phyloP scores from a whole-genome alignment of 2,797 vertebrate species.

The Stomatorhinus walkeri region DNA sequence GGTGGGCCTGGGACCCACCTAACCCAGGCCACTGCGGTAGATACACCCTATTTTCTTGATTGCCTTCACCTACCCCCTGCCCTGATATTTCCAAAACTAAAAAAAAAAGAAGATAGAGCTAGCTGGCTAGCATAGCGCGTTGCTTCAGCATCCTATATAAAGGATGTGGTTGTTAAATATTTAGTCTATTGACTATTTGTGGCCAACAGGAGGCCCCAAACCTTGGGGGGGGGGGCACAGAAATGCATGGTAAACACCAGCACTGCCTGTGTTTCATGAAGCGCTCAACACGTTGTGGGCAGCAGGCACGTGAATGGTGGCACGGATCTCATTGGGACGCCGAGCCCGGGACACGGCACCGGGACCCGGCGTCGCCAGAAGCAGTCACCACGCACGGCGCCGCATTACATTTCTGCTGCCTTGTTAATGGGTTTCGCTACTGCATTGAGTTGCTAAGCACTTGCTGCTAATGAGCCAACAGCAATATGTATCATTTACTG shows the following conservation, averaged over 20 bases:
- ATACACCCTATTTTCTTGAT: neutral
- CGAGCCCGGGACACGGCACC: neutral
- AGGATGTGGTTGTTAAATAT: neutral
- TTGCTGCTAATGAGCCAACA: neutral
- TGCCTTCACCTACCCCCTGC: neutral
- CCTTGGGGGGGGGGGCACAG: neutral
- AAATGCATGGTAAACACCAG: neutral
- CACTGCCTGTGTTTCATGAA: neutral
- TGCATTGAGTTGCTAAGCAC: neutral
- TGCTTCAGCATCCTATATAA: neutral
- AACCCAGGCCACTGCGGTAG: neutral
- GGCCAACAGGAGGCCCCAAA: neutral
- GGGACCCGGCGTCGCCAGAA: neutral
- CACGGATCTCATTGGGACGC: neutral
- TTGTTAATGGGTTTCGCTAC: neutral
- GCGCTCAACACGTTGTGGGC: neutral
- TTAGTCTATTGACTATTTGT: neutral
- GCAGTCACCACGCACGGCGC: neutral
- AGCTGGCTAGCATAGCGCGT: neutral
- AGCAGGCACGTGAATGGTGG: neutral
- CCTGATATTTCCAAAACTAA: neutral
- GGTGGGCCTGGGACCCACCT: neutral
- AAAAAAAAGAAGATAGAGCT: neutral
- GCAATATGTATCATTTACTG: neutral
- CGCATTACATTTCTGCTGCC: neutral